A percentile compares a stretch with the other conserved stretches of the same genome.
Evolutionary conservation across 37 sponge, comb jelly and placozoan genomes (phyloP).

Genomic region (Halisarca cf. caerulea): DNA sequence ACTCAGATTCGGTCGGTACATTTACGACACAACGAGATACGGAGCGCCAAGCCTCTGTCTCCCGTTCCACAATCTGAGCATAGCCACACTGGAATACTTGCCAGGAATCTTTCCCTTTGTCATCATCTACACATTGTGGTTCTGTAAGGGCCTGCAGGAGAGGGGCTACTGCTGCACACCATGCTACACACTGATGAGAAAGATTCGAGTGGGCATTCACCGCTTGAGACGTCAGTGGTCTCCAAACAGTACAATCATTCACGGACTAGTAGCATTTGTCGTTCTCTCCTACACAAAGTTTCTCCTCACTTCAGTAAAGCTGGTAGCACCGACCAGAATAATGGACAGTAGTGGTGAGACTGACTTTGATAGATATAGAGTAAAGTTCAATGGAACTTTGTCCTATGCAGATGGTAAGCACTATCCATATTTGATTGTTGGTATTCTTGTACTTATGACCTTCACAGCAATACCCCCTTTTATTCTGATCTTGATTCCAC

Average conservation of each 20-base stretch:
- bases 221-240: constrained; percentile 2
- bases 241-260: constrained; percentile 27
- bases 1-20: background rate
- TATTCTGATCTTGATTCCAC: constrained; percentile 6
- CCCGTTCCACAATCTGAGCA: background rate
- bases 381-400: background rate
- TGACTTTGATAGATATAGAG: no score
- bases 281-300: constrained; percentile 8
- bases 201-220: background rate
- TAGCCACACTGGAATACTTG: background rate
- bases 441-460: background rate
- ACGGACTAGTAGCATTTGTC: constrained; percentile 7
- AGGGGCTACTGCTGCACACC: constrained; percentile 21
- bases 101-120: constrained; percentile 2
- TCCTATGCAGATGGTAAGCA: background rate
- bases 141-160: background rate
- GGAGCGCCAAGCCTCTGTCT: background rate
- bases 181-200: background rate
- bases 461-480: constrained; percentile 33
- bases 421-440: background rate
- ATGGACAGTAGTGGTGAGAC: background rate
- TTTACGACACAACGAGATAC: background rate
- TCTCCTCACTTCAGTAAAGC: background rate
- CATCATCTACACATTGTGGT: constrained; percentile 4
- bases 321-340: background rate